Evolutionary conservation across 1,140 invertebrate genomes (phyloP).

Genomic region (Tetramorium parvispinum): DNA sequence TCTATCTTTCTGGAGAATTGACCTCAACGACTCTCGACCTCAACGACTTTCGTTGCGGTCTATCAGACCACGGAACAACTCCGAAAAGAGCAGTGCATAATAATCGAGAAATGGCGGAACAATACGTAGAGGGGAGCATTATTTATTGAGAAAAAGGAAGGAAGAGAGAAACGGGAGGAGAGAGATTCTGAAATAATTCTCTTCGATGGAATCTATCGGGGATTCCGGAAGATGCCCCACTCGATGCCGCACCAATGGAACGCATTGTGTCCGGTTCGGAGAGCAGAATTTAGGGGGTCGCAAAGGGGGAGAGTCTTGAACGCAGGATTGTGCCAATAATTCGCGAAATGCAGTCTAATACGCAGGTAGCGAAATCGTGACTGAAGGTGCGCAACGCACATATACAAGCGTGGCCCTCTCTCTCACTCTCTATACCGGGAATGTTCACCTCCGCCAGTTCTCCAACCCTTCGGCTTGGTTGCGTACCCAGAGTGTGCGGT

Average conservation of each 20-base stretch:
- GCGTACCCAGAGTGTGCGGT: slow-evolving; percentile 68
- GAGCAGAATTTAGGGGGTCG: background rate
- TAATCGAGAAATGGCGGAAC: slow-evolving; percentile 29
- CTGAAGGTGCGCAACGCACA: slow-evolving; percentile 24
- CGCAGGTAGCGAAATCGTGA: slow-evolving; percentile 28
- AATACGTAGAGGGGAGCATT: slow-evolving; percentile 6
- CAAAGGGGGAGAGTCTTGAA: slow-evolving; percentile 23
- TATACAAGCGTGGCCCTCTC: background rate
- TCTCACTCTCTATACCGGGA: slow-evolving; percentile 7
- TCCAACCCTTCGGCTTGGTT: slow-evolving; percentile 44
- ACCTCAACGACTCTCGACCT: background rate
- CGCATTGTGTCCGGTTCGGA: slow-evolving; percentile 21
- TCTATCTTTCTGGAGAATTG: background rate
- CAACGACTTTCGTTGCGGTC: slow-evolving; percentile 2
- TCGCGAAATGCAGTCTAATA: slow-evolving; percentile 71
- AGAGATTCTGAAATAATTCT: slow-evolving; percentile 29
- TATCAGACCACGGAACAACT: background rate
- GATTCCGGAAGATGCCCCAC: slow-evolving; percentile 53
- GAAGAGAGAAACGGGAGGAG: background rate
- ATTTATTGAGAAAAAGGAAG: background rate
- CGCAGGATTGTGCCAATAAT: slow-evolving; percentile 70
- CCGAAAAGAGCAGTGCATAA: slow-evolving; percentile 37
- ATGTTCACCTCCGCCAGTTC: background rate
- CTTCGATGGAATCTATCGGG: slow-evolving; percentile 44
- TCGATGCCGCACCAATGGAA: slow-evolving; percentile 10